Base-by-base conservation (phyloP, 2,888 invertebrate species). In the Latrodectus elegans region DNA sequence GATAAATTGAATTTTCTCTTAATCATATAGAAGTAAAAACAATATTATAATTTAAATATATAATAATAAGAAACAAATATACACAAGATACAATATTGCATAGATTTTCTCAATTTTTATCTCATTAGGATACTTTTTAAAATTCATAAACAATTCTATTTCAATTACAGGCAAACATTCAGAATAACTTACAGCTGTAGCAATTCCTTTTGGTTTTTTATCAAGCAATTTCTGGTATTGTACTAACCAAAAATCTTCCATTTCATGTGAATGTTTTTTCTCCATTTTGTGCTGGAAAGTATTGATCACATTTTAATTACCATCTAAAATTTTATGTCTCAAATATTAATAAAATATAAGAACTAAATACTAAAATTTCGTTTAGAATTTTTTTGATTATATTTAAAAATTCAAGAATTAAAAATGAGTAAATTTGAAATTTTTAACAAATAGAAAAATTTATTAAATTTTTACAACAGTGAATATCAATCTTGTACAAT, bases 211-310 rank as follows among this genome's bases (percentile, higher is more conserved):
- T n/a, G 97, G 96, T 90, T 95, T 94, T 52, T 94, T 94, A 91
- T 97, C 96, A 91, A 97, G 93, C 70, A 97, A 92, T 90, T 95
- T 94, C 92, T 97, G 97, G 92, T 96, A 97, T 92, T 97, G 97
- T 26, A 92, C 91, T 83, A 93, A 90, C 93, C 93, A 93, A 90
- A 92, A 93, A 90, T 93, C 92, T 51, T 91, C 90, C 90, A 92
- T 92, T 22, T 92, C 91, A 79, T 90, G 90, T 70, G 90, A 90
- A 49, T 91, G 91, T 90, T 91, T 92, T 91, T 93, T 90, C 92
- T 97, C 96, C 94, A 97, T 95, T 91, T 95, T 95, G 90, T 94
- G 93, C 91, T 96, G 92, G 0, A 95, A 95, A 3, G 4, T 38
- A 38, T 38, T 38, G 4, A 38, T 38, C 6, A 38, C 6, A 38